phyloP scores from a whole-genome alignment of 2,797 vertebrate genomes.

The Semotilus atromaculatus region DNA sequence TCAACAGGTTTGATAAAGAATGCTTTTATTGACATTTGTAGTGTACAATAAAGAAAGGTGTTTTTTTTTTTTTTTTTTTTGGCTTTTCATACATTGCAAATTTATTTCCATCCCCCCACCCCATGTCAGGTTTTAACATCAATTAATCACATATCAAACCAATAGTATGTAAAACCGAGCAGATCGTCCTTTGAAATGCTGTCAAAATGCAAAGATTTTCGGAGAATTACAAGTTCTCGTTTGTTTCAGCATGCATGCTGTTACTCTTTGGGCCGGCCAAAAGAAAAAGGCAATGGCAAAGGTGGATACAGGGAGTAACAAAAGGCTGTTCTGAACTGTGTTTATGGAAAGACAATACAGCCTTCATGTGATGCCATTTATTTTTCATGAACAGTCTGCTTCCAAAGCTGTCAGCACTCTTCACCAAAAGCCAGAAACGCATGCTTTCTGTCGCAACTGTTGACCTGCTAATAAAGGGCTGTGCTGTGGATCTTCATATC shows the following conservation, averaged over 20 bases:
- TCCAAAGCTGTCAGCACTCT: constrained; percentile 1
- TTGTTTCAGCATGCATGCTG: constrained; percentile 70
- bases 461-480: constrained; percentile 17
- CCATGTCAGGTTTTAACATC: constrained; percentile 54
- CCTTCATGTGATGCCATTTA: constrained; percentile 49
- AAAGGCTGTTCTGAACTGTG: constrained; percentile 33
- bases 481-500: constrained; percentile 9
- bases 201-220: constrained; percentile 58
- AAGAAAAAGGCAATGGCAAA: constrained; percentile 60
- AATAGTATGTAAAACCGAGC: constrained; percentile 42
- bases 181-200: constrained; percentile 28
- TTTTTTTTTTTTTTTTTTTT: constrained; percentile 68
- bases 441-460: background rate
- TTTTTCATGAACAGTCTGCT: constrained; percentile 31
- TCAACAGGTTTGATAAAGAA: constrained; percentile 74
- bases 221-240: constrained; percentile 48
- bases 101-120: constrained; percentile 54
- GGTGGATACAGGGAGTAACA: constrained; percentile 38
- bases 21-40: constrained; percentile 71
- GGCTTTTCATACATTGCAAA: constrained; percentile 71
- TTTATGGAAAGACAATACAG: constrained; percentile 28
- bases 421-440: constrained; percentile 1
- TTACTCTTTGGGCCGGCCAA: constrained; percentile 56
- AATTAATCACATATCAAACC: constrained; percentile 50
- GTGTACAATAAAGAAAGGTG: constrained; percentile 67